phyloP scores from a whole-genome alignment of 2,888 invertebrate genomes.

The Alitta virens region DNA sequence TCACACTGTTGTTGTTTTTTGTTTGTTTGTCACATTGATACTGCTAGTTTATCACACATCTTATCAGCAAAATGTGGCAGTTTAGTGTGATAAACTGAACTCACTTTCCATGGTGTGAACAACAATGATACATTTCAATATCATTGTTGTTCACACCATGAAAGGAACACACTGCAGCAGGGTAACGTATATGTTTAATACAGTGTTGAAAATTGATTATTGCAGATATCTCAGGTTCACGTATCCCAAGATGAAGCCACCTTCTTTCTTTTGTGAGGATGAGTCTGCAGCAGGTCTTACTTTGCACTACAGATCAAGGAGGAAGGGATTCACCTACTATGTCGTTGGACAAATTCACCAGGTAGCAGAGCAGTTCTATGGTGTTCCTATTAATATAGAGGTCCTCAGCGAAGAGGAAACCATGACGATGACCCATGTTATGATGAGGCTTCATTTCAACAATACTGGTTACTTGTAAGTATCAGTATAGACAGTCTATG shows the following conservation, averaged over 20 bases:
- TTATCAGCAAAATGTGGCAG: too few species aligned
- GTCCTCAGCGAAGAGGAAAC: constrained; percentile 81
- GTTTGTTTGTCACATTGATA: too few species aligned
- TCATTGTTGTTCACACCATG: too few species aligned
- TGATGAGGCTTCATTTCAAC: constrained; percentile 91
- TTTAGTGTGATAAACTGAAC: too few species aligned
- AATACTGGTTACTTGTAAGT: constrained; percentile 66
- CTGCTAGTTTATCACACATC: too few species aligned
- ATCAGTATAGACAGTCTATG: too few species aligned
- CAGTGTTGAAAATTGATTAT: too few species aligned
- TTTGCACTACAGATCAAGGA: constrained; percentile 77
- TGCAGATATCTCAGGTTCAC: constrained; percentile 71
- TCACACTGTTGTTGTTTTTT: too few species aligned
- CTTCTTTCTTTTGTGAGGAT: constrained; percentile 95
- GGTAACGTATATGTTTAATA: too few species aligned
- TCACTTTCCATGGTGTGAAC: too few species aligned
- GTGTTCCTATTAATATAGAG: constrained; percentile 89
- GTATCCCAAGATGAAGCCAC: constrained; percentile 84
- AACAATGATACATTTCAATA: too few species aligned
- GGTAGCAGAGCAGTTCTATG: constrained; percentile 78
- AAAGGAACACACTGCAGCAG: too few species aligned
- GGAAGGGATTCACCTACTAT: constrained; percentile 92
- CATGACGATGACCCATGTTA: constrained; percentile 88
- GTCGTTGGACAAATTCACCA: constrained; percentile 92
- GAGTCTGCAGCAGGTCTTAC: constrained; percentile 84